A percentile compares a stretch with the other conserved stretches of the same genome.
Conservation (phyloP, 2,113 vertebrate genomes). For the Petroica traversi region DNA sequence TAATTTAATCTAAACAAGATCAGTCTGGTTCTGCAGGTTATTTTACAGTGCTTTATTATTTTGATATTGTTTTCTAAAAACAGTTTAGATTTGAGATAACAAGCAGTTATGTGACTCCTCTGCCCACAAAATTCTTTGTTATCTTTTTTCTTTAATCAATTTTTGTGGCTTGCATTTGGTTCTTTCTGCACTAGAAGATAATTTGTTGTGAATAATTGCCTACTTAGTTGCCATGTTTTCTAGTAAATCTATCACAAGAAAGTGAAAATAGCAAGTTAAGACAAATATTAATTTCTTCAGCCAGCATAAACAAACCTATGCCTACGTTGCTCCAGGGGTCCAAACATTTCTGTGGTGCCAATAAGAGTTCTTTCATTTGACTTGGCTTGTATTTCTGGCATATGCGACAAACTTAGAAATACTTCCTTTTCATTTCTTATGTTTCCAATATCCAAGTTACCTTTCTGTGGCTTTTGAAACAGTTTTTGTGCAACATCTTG, state of each 20-base stretch:
- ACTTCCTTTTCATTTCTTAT: not conserved
- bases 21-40: not conserved
- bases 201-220: conserved; percentile 28
- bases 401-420: not conserved
- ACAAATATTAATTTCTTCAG: not conserved
- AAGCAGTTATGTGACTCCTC: not conserved
- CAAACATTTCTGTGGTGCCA: conserved; percentile 5
- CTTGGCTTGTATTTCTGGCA: conserved; percentile 23
- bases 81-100: not conserved
- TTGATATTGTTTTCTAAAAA: not conserved
- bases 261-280: not conserved
- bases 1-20: conserved; percentile 47
- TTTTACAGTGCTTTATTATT: conserved; percentile 33
- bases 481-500: not conserved
- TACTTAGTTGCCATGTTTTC: not conserved
- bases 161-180: not conserved
- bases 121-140: not conserved
- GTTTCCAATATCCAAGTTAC: not conserved
- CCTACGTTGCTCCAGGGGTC: not conserved
- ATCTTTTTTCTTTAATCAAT: not conserved
- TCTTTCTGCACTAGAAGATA: not conserved
- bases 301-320: conserved; percentile 5
- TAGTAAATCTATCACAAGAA: not conserved
- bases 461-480: not conserved
- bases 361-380: not conserved